Evolutionary conservation across 2,797 vertebrate genomes (phyloP).

Genomic region (Anguilla marmorata): DNA sequence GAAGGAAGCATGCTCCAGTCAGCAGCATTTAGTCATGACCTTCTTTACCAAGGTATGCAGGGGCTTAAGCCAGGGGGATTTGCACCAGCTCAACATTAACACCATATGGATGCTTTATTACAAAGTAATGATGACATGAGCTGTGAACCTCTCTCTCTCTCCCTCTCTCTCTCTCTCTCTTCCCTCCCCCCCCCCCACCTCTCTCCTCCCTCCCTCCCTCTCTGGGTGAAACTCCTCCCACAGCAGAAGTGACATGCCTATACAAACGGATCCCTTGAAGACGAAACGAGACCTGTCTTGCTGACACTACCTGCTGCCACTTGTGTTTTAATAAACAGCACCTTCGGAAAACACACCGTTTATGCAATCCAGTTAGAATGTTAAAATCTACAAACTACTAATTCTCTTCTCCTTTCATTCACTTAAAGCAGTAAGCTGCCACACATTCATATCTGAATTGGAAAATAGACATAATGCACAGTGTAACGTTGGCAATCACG

Average conservation of each 20-base stretch:
- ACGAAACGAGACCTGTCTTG: not conserved
- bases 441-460: not conserved
- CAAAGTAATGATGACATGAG: constrained; percentile 80
- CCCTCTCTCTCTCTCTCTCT: not conserved
- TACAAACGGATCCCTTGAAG: not conserved
- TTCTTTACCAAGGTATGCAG: constrained; percentile 78
- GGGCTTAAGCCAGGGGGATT: constrained; percentile 84
- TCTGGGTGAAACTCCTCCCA: not conserved
- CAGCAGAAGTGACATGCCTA: not conserved
- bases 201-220: constrained; percentile 19
- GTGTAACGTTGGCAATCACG: not conserved
- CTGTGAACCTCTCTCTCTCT: constrained; percentile 15
- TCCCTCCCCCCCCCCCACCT: constrained; percentile 1
- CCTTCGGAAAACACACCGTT: not conserved
- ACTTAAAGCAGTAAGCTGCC: not conserved
- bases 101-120: constrained; percentile 88
- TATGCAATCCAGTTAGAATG: not conserved
- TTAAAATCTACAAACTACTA: not conserved
- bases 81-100: constrained; percentile 84
- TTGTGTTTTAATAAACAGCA: not conserved
- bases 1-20: constrained; percentile 77
- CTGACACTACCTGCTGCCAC: not conserved
- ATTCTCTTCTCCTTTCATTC: not conserved
- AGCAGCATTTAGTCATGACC: constrained; percentile 75
- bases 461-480: not conserved